These are phyloP conservation scores for Lophius piscatorius DNA, from an alignment of 2,113 vertebrate species.

Conservation along the genomic window DNA sequence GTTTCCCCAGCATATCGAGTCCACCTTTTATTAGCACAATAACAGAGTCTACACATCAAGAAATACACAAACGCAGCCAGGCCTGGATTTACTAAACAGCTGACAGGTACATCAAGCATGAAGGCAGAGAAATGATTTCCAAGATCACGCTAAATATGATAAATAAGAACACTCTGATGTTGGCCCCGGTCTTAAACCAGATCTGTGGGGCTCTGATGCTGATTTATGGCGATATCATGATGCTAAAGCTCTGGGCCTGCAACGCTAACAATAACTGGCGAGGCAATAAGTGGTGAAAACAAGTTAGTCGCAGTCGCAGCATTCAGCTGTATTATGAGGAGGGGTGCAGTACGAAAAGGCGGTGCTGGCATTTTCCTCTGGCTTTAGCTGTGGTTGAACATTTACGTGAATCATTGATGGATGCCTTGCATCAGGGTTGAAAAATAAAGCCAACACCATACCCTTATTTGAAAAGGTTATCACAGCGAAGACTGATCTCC, in stretches of 20 bases:
- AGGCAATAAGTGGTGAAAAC: conserved; percentile 42
- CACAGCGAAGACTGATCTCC: too few species aligned
- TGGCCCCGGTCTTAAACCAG: conserved; percentile 30
- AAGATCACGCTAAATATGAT: conserved; percentile 62
- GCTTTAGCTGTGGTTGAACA: too few species aligned
- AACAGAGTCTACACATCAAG: too few species aligned
- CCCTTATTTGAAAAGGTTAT: too few species aligned
- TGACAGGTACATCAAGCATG: conserved; percentile 34
- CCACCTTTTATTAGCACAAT: too few species aligned
- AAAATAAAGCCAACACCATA: too few species aligned
- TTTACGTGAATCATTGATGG: too few species aligned
- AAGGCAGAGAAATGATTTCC: conserved; percentile 49
- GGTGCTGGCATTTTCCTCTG: not conserved
- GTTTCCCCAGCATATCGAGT: too few species aligned
- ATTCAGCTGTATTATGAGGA: conserved; percentile 22
- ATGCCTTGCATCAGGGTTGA: too few species aligned
- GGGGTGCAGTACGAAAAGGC: conserved; percentile 3
- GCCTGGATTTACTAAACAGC: too few species aligned
- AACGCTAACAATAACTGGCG: conserved; percentile 61
- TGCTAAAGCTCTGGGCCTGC: not conserved
- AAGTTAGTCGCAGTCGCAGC: conserved; percentile 29
- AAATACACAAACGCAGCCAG: too few species aligned
- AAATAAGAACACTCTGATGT: conserved; percentile 50
- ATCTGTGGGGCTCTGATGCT: conserved; percentile 30
- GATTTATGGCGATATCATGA: conserved; percentile 46